Evolutionary conservation across 2,113 vertebrate species (phyloP).

Genomic region (Corythornis vintsioides): DNA sequence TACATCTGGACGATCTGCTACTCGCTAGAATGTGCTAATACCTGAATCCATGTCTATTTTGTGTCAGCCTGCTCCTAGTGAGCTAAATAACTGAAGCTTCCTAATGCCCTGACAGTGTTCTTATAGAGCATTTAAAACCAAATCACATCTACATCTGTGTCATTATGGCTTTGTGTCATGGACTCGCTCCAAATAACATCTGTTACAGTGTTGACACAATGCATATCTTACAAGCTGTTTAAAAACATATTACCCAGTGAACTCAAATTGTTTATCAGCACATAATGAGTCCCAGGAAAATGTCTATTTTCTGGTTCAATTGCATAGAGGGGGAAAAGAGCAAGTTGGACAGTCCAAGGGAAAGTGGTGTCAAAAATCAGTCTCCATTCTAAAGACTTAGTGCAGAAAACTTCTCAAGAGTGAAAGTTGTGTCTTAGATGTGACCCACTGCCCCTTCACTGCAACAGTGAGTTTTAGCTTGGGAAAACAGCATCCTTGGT

Average conservation of each 20-base stretch:
- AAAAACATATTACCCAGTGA: constrained; percentile 40
- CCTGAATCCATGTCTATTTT: background rate
- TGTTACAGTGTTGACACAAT: constrained; percentile 50
- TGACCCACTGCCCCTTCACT: background rate
- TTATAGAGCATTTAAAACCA: constrained; percentile 27
- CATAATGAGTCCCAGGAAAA: background rate
- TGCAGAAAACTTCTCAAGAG: background rate
- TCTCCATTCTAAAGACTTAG: background rate
- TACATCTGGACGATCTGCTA: background rate
- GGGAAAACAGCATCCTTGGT: background rate
- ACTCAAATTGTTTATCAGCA: constrained; percentile 53
- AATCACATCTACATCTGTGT: constrained; percentile 44
- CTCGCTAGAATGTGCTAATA: background rate
- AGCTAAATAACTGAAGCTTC: background rate
- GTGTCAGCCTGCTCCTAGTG: background rate
- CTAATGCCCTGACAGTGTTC: background rate
- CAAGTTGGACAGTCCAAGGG: background rate
- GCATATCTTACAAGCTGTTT: constrained; percentile 56
- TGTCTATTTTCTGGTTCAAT: constrained; percentile 29
- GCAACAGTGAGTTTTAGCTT: background rate
- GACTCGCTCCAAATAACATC: constrained; percentile 48
- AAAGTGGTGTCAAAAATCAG: background rate
- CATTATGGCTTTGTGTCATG: constrained; percentile 40
- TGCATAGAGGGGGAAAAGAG: background rate
- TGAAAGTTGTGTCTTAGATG: background rate